Conservation (phyloP, 2,113 vertebrate species). For the Ceyx margarethae region DNA sequence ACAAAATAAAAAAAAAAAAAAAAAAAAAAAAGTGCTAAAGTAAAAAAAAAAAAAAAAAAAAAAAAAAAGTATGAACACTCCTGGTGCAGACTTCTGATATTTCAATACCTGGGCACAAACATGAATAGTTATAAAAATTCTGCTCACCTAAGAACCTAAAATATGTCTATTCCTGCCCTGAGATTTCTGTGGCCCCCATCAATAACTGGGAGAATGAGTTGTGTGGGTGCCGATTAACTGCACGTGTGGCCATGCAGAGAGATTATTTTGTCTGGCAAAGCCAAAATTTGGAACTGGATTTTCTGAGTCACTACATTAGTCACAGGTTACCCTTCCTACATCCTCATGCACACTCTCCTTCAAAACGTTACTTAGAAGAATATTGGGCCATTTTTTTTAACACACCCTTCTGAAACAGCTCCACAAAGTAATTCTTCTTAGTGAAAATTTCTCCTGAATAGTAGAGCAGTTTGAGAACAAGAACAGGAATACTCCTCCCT, state of each 20-base stretch:
- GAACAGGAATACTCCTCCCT: not conserved
- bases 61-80: not conserved
- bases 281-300: not conserved
- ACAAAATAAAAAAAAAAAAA: no score
- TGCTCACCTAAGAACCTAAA: not conserved
- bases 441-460: not conserved
- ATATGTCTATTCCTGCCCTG: not conserved
- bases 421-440: not conserved
- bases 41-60: no score
- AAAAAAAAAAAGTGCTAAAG: not conserved
- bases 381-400: not conserved
- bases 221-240: not conserved
- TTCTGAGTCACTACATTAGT: not conserved
- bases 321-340: not conserved
- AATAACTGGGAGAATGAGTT: rapidly evolving
- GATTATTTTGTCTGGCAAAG: not conserved
- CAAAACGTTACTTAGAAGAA: not conserved
- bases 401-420: not conserved
- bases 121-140: not conserved
- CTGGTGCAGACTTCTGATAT: not conserved
- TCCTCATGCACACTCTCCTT: not conserved
- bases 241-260: not conserved
- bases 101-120: not conserved
- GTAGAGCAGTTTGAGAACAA: not conserved
- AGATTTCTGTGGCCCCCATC: rapidly evolving